Conservation (phyloP, 2,888 invertebrate species). For the Eilema griseolum region DNA sequence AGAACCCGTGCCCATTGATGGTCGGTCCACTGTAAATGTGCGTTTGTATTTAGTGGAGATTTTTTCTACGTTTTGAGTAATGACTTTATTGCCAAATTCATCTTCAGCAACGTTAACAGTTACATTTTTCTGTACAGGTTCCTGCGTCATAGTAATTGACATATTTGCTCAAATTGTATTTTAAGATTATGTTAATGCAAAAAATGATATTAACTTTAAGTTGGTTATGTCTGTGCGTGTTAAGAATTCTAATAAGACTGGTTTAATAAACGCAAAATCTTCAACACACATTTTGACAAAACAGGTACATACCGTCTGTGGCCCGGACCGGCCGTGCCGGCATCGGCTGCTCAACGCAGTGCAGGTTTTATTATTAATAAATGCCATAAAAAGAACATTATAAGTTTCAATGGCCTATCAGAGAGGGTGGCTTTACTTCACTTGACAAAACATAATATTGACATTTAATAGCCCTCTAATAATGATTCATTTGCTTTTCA, state of each 20-base stretch:
- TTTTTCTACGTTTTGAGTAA: conserved; percentile 82
- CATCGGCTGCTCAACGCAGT: no score
- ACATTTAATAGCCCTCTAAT: no score
- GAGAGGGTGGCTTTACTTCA: no score
- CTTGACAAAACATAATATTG: no score
- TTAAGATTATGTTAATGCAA: not conserved
- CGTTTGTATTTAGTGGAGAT: conserved; percentile 78
- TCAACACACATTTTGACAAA: conserved; percentile 7
- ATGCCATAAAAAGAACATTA: no score
- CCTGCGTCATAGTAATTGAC: conserved; percentile 81
- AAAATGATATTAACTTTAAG: not conserved
- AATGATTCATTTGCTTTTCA: no score
- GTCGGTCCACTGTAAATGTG: no score
- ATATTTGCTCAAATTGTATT: conserved; percentile 64
- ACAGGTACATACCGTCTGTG: not conserved
- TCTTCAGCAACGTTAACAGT: conserved; percentile 84
- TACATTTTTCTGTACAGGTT: conserved; percentile 82
- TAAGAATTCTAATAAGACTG: not conserved
- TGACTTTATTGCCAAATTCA: conserved; percentile 82
- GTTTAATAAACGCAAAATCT: not conserved
- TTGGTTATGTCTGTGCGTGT: not conserved
- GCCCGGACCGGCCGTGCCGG: no score
- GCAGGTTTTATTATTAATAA: no score
- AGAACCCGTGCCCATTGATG: no score
- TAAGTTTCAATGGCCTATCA: no score